phyloP scores from a whole-genome alignment of 2,113 vertebrate genomes.

The Phocoena phocoena region DNA sequence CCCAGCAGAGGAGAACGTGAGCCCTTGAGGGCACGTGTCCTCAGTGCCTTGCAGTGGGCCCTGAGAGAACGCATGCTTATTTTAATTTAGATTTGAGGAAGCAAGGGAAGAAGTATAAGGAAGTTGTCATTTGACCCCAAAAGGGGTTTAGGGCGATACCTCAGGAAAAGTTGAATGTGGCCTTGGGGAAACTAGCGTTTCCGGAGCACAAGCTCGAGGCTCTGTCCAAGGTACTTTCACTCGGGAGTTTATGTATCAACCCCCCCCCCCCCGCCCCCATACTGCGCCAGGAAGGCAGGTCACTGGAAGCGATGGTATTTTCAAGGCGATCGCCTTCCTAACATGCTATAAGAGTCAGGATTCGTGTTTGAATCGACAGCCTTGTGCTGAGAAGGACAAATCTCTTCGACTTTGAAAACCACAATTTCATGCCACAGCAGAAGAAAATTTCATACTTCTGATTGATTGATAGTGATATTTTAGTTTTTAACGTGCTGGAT shows the following conservation, averaged over 20 bases:
- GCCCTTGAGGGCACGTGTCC: neutral
- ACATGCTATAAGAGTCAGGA: neutral
- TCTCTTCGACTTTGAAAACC: neutral
- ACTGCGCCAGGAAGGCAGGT: neutral
- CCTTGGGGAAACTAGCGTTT: neutral
- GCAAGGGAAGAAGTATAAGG: neutral
- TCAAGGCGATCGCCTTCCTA: neutral
- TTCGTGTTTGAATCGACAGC: neutral
- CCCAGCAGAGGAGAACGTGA: neutral
- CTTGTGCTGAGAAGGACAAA: neutral
- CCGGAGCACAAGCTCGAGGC: neutral
- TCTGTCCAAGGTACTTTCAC: neutral
- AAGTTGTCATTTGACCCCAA: neutral
- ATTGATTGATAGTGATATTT: neutral
- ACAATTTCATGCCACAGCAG: neutral
- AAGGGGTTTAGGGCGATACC: neutral
- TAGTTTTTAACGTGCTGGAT: neutral
- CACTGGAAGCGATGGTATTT: neutral
- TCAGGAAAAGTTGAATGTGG: neutral
- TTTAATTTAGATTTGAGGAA: neutral
- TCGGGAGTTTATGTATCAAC: neutral
- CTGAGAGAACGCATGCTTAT: neutral
- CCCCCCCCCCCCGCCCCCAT: accelerated
- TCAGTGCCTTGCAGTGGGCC: neutral
- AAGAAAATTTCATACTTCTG: neutral